These are phyloP conservation scores for Meloidogyne floridensis DNA, from an alignment of 1,140 invertebrate species.

Conservation along the genomic window DNA sequence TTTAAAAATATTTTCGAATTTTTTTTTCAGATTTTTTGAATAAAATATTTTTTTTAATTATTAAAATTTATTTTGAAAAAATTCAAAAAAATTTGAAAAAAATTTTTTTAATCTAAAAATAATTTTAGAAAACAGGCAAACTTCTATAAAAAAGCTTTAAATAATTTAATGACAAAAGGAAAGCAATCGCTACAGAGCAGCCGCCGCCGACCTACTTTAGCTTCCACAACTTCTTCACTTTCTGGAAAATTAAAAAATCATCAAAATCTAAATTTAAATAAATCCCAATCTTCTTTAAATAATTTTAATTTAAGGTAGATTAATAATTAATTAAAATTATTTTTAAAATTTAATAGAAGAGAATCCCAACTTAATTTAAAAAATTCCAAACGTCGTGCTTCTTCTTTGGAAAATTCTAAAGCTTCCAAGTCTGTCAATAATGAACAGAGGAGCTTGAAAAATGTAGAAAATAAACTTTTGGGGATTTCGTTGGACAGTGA, in stretches of 20 bases:
- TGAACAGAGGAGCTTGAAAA: neutral
- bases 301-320: neutral
- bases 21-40: neutral
- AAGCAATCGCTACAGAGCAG: neutral
- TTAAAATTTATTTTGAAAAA: neutral
- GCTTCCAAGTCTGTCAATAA: neutral
- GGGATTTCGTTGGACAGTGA: neutral
- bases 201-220: neutral
- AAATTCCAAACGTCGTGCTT: neutral
- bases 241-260: slow-evolving; percentile 11
- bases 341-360: neutral
- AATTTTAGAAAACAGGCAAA: slow-evolving; percentile 30
- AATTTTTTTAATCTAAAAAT: neutral
- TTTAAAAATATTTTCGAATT: neutral
- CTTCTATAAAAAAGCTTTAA: slow-evolving; percentile 34
- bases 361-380: neutral
- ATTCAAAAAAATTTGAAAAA: neutral
- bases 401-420: neutral
- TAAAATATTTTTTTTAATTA: neutral
- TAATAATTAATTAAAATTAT: neutral
- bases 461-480: too few relatives aligned
- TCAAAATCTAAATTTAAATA: neutral
- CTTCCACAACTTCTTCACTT: neutral
- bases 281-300: neutral
- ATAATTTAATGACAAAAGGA: slow-evolving; percentile 20